phyloP scores from a whole-genome alignment of 2,797 vertebrate species.

The Poecilia wingei region DNA sequence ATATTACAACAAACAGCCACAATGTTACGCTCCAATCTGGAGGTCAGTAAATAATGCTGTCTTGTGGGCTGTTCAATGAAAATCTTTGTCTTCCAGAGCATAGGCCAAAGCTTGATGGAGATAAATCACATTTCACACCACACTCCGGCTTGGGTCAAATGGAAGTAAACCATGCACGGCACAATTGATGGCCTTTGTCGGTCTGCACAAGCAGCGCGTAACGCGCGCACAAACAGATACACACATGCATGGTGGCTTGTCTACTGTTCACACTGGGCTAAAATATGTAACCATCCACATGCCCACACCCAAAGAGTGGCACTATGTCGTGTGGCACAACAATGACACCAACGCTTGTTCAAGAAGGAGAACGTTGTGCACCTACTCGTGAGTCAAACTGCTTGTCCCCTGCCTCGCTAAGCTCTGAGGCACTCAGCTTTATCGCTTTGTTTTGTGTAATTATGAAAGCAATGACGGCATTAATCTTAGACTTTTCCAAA shows the following conservation, averaged over 20 bases:
- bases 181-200: constrained; percentile 67
- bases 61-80: constrained; percentile 75
- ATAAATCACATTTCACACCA: constrained; percentile 84
- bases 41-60: constrained; percentile 64
- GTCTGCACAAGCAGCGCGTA: constrained; percentile 48
- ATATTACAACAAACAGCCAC: constrained; percentile 42
- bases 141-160: constrained; percentile 60
- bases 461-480: background rate
- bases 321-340: constrained; percentile 68
- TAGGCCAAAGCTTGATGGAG: constrained; percentile 48
- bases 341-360: constrained; percentile 53
- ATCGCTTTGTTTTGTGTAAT: background rate
- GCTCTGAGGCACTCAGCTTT: background rate
- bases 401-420: background rate
- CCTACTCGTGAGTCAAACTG: background rate
- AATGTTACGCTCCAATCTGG: constrained; percentile 50
- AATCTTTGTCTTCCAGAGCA: constrained; percentile 72
- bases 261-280: constrained; percentile 58
- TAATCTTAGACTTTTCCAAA: background rate
- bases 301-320: constrained; percentile 46
- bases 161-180: constrained; percentile 57
- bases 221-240: constrained; percentile 60
- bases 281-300: constrained; percentile 65
- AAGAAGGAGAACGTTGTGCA: constrained; percentile 27
- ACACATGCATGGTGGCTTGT: constrained; percentile 55